Evolutionary conservation across 2,888 invertebrate species (phyloP).

Genomic region (Agonum fuliginosum): DNA sequence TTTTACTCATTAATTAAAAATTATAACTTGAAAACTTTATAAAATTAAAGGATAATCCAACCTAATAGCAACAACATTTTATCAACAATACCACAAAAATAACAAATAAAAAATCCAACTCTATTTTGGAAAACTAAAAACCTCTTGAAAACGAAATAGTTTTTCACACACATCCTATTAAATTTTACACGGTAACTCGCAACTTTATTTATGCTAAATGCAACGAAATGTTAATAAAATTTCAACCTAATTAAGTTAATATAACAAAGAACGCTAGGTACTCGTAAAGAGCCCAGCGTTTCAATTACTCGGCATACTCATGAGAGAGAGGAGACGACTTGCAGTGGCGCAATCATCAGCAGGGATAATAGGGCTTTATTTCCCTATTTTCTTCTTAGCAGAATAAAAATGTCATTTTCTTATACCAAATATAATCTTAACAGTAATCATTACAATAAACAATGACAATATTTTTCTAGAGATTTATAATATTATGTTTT

Average conservation of each 20-base stretch:
- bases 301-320: conserved; percentile 22
- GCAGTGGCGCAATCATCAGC: too few species aligned
- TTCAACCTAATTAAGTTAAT: conserved; percentile 48
- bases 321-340: neutral
- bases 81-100: conserved; percentile 25
- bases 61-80: conserved; percentile 32
- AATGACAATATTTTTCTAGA: too few species aligned
- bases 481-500: too few species aligned
- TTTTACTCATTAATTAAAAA: conserved; percentile 42
- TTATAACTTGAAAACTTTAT: conserved; percentile 8
- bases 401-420: too few species aligned
- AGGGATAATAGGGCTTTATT: too few species aligned
- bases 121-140: neutral
- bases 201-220: conserved; percentile 45
- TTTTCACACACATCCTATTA: conserved; percentile 46
- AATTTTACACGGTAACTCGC: conserved; percentile 26
- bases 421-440: too few species aligned
- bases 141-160: conserved; percentile 32
- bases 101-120: conserved; percentile 3
- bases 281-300: conserved; percentile 27
- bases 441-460: too few species aligned
- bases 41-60: conserved; percentile 20
- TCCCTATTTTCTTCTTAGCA: too few species aligned
- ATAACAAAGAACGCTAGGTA: conserved; percentile 37
- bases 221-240: conserved; percentile 51